These are phyloP conservation scores for Proteles cristata DNA, from an alignment of 2,113 vertebrate species.

Conservation along the genomic window DNA sequence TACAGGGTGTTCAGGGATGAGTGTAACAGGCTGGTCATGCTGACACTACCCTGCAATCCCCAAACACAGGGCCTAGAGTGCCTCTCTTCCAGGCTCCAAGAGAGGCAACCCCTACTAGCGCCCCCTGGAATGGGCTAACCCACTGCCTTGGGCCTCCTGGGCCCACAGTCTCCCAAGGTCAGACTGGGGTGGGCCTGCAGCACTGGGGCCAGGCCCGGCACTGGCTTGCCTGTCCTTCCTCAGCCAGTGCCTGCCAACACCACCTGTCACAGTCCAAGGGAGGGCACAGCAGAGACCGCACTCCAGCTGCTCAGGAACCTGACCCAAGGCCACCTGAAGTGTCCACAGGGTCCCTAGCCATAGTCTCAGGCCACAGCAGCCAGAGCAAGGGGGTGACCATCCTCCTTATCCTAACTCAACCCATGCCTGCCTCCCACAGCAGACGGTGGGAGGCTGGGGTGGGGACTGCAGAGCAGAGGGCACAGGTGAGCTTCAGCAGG, in stretches of 20 bases:
- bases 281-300: neutral
- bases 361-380: neutral
- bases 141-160: neutral
- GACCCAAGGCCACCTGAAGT: neutral
- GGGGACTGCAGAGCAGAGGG: too few relatives aligned
- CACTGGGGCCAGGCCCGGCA: neutral
- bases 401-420: neutral
- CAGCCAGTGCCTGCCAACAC: neutral
- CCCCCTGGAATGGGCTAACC: neutral
- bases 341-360: neutral
- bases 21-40: neutral
- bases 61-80: neutral
- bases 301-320: neutral
- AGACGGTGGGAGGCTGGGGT: neutral
- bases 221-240: neutral
- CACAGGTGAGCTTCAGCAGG: neutral
- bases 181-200: neutral
- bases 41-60: neutral
- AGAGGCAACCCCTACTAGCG: neutral
- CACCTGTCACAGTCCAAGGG: too few relatives aligned
- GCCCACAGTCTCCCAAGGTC: neutral
- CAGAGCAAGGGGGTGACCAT: fast-evolving
- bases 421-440: fast-evolving
- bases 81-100: neutral
- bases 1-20: neutral